Evolutionary conservation across 2,888 invertebrate species (phyloP), one percentile per base, ranked within the genome.

Genomic region (Drosophila histrio): DNA sequence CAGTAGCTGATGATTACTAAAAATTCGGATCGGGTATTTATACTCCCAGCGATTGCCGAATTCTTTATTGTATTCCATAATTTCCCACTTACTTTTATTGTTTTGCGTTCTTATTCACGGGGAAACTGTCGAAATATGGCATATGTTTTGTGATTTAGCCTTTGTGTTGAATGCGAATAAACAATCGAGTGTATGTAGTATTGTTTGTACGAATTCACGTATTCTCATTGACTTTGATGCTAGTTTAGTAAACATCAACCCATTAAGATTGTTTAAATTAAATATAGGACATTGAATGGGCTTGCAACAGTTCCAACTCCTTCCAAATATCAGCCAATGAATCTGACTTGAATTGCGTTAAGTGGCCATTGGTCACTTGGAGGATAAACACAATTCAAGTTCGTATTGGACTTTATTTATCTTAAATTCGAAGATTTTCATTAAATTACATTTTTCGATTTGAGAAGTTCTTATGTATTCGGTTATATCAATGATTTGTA

Each of bases 1-100:
- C 54, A 32, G 72, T n/a, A 39, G 59, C 59, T 54, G 71, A 71
- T 71, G 60, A 41, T 67, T 24, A 53, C 52, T 67, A 3, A 1
- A 22, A 11, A 46, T 21, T 24, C 28, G 2, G 11, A 0, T 8
- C 4, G 36, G 8, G 22, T 68, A 58, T 72, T 68, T 72, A 72
- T 74, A 72, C 34, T 22, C 9, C 21, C 67, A 15, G 26, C 24
- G 26, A 32, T 13, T 24, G 15, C 2, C 13, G 26, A 11, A 17
- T 3, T 1, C 17, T 7, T 7, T 15, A 57, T 54, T 71, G 28
- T 43, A 7, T 43, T 6, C 3, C 22, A 22, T 13, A 9, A 8
- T n/a, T 13, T 41, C 7, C 1, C 22, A 21, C 39, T 21, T 21
- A n/a, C 19, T n/a, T 28, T n/a, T 8, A n/a, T 36, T 47, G 32